Evolutionary conservation across 2,113 vertebrate genomes (phyloP), one percentile per base, ranked within the genome.

Genomic region (Percopsis transmontana): DNA sequence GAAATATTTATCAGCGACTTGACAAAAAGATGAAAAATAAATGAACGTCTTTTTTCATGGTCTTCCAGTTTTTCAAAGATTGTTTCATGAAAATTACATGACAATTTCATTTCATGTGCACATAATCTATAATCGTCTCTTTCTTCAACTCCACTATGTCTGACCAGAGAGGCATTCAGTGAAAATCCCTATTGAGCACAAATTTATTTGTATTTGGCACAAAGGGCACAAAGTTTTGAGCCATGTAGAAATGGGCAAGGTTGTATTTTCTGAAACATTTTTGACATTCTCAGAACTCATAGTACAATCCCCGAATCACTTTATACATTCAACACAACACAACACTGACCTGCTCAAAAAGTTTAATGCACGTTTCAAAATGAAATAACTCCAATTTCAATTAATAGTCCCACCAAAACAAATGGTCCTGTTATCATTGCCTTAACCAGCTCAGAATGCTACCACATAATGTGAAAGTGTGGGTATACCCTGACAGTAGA

Each of bases 1-100:
- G 76, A 91, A 93, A 92, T 92, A 92, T 92, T 93, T 68, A 93
- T 91, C 70, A 91, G 82, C 56, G 44, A 80, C 88, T 87, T 86
- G 89, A 92, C 92, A 92, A 92, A 92, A 91, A 92, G 85, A 92
- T 92, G 81, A 92, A 91, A 92, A 91, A 93, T 92, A 81, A 88
- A 92, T 92, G 88, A 91, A 78, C 84, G 72, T 48, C 76, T 75
- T 88, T 92, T 92, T 89, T 92, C 83, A 92, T 91, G 86, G 77
- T 73, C 85, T 88, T 92, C 91, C 91, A 93, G 89, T 87, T 93
- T 91, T 87, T 90, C 81, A 83, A 88, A 90, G 87, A 91, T 90
- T 82, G 83, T 88, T 82, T 90, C 88, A 91, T 92, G 76, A 91
- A 92, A 91, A 80, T 90, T 91, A 80, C 78, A 93, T 92, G 88